Evolutionary conservation across 2,797 vertebrate genomes (phyloP), one percentile per base, ranked within the genome.

Genomic region (Thunnus albacares): DNA sequence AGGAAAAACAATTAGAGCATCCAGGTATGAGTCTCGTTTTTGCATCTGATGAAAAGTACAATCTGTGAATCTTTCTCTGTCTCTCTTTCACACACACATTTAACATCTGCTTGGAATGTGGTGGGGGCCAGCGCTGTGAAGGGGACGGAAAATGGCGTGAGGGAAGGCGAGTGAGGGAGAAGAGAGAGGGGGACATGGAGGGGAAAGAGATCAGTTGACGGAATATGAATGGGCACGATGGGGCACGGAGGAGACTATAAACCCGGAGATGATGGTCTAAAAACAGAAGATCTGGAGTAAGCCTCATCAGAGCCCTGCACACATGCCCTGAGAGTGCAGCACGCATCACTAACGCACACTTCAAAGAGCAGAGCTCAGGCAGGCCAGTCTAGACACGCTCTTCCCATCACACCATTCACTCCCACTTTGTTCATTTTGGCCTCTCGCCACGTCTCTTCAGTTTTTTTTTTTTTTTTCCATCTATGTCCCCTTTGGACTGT

Each of bases 381-480:
- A 89, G 85, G 89, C 89, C 67, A 82, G 92, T 94, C 93, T 90
- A 90, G 92, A 94, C 94, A 90, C 64, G 87, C 60, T 91, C 84
- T 87, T 84, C 77, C 80, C 79, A 85, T 90, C 81, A 59, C 79
- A 74, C 84, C 78, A 83, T 71, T 84, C 63, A 71, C 68, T 72
- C 74, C 71, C 67, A 43, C 74, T 83, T 69, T 74, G 59, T 86
- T 87, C 84, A n/a, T 55, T 56, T 71, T 86, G 80, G 75, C 64
- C 53, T 58, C 72, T 61, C 62, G 83, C 79, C 84, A 81, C 58
- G 11, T 72, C 49, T 77, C 75, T 81, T 56, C 47, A 30, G 28
- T 43, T 43, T 43, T 79, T 79, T 78, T 79, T 67, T 24, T 24
- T 24, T 60, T 70, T 77, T 62, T 74, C 76, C 69, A 68, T 68